These are phyloP conservation scores for Zaprionus lachaisei DNA, from an alignment of 1,140 invertebrate genomes.

Conservation along the genomic window DNA sequence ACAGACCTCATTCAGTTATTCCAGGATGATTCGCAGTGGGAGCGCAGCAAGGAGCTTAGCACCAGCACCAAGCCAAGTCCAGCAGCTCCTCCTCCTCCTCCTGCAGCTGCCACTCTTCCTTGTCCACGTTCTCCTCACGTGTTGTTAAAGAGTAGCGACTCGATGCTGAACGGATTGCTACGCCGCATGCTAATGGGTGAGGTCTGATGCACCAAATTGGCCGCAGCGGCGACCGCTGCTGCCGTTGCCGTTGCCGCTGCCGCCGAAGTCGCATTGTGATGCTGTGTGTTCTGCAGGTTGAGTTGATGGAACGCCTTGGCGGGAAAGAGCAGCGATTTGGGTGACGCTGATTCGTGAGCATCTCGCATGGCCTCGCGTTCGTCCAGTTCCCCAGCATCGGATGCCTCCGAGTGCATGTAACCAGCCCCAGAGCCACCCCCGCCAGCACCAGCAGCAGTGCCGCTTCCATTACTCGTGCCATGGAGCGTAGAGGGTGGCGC, in stretches of 20 bases:
- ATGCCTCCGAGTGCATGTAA: constrained; percentile 41
- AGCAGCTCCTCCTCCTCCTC: not conserved
- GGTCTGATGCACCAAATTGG: constrained; percentile 84
- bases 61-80: constrained; percentile 14
- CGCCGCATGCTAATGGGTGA: constrained; percentile 86
- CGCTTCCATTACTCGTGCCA: constrained; percentile 51
- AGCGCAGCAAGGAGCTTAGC: constrained; percentile 13
- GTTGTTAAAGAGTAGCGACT: constrained; percentile 90
- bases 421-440: not conserved
- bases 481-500: constrained; percentile 41
- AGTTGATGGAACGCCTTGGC: constrained; percentile 73
- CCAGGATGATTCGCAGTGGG: not conserved
- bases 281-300: constrained; percentile 70
- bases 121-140: constrained; percentile 85
- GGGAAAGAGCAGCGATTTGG: constrained; percentile 71
- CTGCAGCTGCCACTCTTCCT: not conserved
- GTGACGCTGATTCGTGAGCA: constrained; percentile 42
- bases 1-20: not conserved
- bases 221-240: constrained; percentile 62
- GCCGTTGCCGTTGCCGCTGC: constrained; percentile 46
- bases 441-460: constrained; percentile 28
- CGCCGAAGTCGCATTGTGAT: constrained; percentile 38
- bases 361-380: constrained; percentile 40
- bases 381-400: constrained; percentile 58
- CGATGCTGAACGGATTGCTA: constrained; percentile 93